Conservation (phyloP, 2,797 vertebrate genomes). For the Acanthopagrus latus region DNA sequence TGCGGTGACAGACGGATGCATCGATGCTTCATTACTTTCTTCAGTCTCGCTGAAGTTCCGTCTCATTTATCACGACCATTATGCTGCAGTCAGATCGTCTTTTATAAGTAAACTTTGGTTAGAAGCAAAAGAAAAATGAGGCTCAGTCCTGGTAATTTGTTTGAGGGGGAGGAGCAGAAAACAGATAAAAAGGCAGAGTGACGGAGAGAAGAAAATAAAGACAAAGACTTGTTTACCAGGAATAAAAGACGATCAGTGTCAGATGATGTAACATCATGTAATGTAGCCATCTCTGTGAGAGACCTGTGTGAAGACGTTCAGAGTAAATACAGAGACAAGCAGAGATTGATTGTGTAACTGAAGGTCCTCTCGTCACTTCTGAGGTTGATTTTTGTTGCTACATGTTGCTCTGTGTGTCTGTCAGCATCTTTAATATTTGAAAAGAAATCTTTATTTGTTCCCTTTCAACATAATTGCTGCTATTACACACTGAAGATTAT, state of each 20-base stretch:
- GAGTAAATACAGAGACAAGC: not conserved
- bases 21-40: conserved; percentile 34
- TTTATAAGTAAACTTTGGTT: conserved; percentile 34
- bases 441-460: too few species aligned
- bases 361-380: too few species aligned
- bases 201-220: not conserved
- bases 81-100: conserved; percentile 20
- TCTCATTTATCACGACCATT: conserved; percentile 41
- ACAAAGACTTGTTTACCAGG: not conserved
- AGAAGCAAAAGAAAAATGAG: conserved; percentile 19
- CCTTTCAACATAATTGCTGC: too few species aligned
- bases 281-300: not conserved
- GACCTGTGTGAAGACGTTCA: not conserved
- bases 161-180: not conserved
- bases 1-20: conserved; percentile 19
- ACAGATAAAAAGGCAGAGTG: not conserved
- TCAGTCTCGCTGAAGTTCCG: not conserved
- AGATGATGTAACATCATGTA: not conserved
- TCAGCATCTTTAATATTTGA: not conserved
- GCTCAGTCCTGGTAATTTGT: conserved; percentile 1
- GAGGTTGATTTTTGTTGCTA: not conserved
- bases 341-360: not conserved
- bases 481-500: too few species aligned
- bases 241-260: not conserved
- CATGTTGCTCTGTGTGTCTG: not conserved